Percentiles rank a stretch among this genome's conserved stretches.
phyloP scores from a whole-genome alignment of 2,888 invertebrate species.

The Calameuta pallipes region DNA sequence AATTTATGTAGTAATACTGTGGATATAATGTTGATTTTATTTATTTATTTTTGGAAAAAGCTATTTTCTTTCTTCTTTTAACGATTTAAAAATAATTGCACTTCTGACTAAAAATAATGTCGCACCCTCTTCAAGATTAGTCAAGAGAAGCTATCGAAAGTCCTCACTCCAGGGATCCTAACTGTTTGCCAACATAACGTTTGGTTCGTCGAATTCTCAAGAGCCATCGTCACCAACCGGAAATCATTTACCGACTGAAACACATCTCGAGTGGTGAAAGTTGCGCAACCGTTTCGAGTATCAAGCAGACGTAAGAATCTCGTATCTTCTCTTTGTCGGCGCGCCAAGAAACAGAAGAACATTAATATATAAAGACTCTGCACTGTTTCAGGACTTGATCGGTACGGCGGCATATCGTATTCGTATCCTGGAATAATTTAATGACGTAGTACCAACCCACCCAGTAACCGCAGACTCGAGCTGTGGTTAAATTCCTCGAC shows the following conservation, averaged over 20 bases:
- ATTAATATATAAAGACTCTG: background rate
- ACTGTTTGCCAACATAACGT: background rate
- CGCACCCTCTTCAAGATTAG: background rate
- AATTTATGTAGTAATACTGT: no score
- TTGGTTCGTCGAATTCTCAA: background rate
- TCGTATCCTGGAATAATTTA: slow-evolving; percentile 63
- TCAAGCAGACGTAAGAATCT: background rate
- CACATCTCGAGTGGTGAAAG: background rate
- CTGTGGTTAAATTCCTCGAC: slow-evolving; percentile 44
- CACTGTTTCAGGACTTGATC: slow-evolving; percentile 43
- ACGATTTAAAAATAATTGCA: background rate
- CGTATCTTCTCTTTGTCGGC: background rate
- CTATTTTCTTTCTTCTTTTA: background rate
- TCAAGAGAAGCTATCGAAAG: background rate
- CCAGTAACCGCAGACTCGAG: slow-evolving; percentile 30
- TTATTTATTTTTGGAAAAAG: no score
- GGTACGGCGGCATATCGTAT: slow-evolving; percentile 47
- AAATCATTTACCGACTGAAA: background rate
- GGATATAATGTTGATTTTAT: no score
- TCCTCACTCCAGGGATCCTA: background rate
- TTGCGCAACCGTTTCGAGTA: background rate
- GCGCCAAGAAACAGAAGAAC: background rate
- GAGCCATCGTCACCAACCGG: background rate
- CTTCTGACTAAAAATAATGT: background rate
- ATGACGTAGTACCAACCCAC: slow-evolving; percentile 42